Conservation (phyloP, 1,140 invertebrate species). For the Brachionus asplanchnoidis region DNA sequence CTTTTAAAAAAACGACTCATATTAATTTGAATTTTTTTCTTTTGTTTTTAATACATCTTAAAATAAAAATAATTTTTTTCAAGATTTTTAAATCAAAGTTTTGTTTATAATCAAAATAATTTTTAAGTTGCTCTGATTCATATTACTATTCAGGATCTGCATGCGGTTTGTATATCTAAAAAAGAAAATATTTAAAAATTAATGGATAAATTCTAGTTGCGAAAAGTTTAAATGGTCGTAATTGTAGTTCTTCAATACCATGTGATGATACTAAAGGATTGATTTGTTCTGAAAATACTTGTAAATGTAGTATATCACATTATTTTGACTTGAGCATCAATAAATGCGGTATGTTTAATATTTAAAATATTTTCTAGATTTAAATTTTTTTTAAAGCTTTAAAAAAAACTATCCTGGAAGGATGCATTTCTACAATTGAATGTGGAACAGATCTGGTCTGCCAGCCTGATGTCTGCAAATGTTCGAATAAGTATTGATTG, state of each 20-base stretch:
- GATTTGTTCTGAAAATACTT: neutral
- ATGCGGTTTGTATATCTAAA: neutral
- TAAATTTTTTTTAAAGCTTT: neutral
- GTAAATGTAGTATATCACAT: neutral
- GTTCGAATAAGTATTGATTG: neutral
- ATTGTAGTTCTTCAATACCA: neutral
- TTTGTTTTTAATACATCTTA: no score
- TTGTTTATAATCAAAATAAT: neutral
- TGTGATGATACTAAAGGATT: constrained; percentile 4
- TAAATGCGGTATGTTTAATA: neutral
- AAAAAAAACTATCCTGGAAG: neutral
- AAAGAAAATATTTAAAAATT: neutral
- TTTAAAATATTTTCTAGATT: neutral
- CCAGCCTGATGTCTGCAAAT: neutral
- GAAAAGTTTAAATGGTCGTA: neutral
- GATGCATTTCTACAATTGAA: neutral
- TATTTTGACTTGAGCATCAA: neutral
- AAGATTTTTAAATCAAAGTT: neutral
- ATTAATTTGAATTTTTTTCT: no score
- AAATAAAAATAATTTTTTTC: no score
- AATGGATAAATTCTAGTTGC: neutral
- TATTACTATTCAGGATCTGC: neutral
- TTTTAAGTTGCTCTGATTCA: neutral
- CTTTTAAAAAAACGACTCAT: no score
- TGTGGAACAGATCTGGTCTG: neutral